Percentiles rank a stretch among this genome's conserved stretches.
Evolutionary conservation across 1,140 invertebrate species (phyloP).

Genomic region (Brachystomella parvula): DNA sequence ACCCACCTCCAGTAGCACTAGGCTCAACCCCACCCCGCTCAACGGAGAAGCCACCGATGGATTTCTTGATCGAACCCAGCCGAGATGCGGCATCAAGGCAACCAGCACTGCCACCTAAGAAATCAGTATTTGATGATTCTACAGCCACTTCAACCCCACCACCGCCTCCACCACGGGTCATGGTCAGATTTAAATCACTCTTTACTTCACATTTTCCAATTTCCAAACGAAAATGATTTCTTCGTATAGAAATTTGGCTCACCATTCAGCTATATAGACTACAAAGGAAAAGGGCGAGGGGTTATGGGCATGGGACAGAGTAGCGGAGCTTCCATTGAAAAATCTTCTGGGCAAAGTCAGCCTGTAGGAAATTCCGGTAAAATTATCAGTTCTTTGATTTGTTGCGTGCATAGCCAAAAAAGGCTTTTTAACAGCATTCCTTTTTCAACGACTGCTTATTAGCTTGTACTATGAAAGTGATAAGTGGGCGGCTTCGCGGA

Average conservation of each 20-base stretch:
- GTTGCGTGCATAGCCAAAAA: too few relatives aligned
- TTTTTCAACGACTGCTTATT: too few relatives aligned
- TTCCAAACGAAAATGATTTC: constrained; percentile 6
- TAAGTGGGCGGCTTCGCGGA: too few relatives aligned
- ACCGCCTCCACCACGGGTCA: constrained; percentile 9
- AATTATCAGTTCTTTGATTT: too few relatives aligned
- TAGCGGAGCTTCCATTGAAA: background rate
- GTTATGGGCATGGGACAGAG: background rate
- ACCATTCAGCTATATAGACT: constrained; percentile 25
- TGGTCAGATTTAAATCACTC: background rate
- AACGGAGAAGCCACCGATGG: background rate
- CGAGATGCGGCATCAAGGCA: too few relatives aligned
- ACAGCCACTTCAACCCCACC: constrained; percentile 19
- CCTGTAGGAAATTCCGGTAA: too few relatives aligned
- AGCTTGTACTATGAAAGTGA: too few relatives aligned
- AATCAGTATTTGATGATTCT: too few relatives aligned
- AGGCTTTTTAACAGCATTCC: too few relatives aligned
- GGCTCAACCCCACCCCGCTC: background rate
- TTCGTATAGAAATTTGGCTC: constrained; percentile 16
- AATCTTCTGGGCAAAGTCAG: too few relatives aligned
- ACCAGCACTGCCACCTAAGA: too few relatives aligned
- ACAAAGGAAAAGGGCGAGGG: constrained; percentile 18
- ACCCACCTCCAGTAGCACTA: background rate
- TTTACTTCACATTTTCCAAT: constrained; percentile 4
- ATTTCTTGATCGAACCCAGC: background rate